Conservation (phyloP, 2,888 invertebrate genomes). For the Caenorhabditis angaria region DNA sequence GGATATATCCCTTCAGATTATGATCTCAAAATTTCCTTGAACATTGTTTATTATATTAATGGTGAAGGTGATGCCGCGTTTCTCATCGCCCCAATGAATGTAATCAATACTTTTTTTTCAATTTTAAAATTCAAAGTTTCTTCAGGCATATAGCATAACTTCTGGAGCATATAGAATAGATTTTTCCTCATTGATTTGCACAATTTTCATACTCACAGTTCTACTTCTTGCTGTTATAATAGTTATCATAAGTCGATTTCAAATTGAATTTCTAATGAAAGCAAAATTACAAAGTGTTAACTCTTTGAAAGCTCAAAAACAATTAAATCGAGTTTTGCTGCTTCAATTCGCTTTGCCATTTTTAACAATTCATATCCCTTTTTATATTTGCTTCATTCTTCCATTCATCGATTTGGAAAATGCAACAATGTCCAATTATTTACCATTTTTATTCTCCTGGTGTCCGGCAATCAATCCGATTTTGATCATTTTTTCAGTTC, state of each 20-base stretch:
- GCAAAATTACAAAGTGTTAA: slow-evolving; percentile 25
- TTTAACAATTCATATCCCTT: slow-evolving; percentile 33
- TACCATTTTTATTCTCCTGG: slow-evolving; percentile 42
- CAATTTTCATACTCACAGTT: slow-evolving; percentile 17
- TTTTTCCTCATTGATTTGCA: slow-evolving; percentile 15
- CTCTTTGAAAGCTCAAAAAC: slow-evolving; percentile 25
- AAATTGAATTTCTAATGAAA: slow-evolving; percentile 21
- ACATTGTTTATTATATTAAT: slow-evolving; percentile 32
- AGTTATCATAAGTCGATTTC: slow-evolving; percentile 14
- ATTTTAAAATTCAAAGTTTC: background rate
- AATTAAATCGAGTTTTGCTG: slow-evolving; percentile 8
- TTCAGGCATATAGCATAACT: background rate
- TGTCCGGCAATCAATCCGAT: slow-evolving; percentile 41
- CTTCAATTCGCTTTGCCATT: slow-evolving; percentile 32
- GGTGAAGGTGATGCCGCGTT: slow-evolving; percentile 29
- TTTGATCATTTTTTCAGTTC: slow-evolving; percentile 29
- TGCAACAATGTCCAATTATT: slow-evolving; percentile 12
- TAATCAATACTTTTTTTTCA: background rate
- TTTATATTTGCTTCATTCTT: slow-evolving; percentile 26
- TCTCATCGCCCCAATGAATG: slow-evolving; percentile 6
- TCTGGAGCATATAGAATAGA: background rate
- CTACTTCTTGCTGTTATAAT: slow-evolving; percentile 24
- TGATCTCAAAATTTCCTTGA: slow-evolving; percentile 8
- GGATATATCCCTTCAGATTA: slow-evolving; percentile 14
- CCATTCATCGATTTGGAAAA: slow-evolving; percentile 33